A percentile compares a stretch with the other conserved stretches of the same genome.
phyloP scores from a whole-genome alignment of 2,797 vertebrate genomes.

The Darevskia nairensis region DNA sequence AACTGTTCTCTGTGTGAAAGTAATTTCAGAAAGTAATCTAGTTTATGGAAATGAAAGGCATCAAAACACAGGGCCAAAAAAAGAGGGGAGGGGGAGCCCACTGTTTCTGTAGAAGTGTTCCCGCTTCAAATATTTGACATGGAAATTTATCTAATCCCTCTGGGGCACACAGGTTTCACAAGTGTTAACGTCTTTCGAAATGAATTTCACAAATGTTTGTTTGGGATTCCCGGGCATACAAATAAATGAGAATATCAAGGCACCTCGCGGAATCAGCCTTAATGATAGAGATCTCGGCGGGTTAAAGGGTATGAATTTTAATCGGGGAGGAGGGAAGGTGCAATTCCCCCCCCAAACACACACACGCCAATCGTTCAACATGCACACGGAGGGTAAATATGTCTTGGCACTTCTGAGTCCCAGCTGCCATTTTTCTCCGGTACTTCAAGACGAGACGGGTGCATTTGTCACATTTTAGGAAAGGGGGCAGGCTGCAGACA shows the following conservation, averaged over 20 bases:
- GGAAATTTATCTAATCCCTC: constrained; percentile 88
- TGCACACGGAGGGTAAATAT: constrained; percentile 50
- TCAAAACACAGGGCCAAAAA: constrained; percentile 83
- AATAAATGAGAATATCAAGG: constrained; percentile 82
- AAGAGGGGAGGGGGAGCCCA: constrained; percentile 43
- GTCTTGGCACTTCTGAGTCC: constrained; percentile 59
- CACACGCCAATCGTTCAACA: constrained; percentile 41
- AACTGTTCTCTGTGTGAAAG: constrained; percentile 87
- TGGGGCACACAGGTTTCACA: constrained; percentile 82
- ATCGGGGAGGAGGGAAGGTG: constrained; percentile 66
- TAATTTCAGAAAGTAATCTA: constrained; percentile 89
- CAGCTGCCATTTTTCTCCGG: constrained; percentile 44
- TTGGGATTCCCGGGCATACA: constrained; percentile 79
- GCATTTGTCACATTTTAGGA: constrained; percentile 69
- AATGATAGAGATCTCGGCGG: constrained; percentile 79
- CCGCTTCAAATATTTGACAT: constrained; percentile 87
- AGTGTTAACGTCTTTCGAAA: constrained; percentile 87
- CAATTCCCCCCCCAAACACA: constrained; percentile 32
- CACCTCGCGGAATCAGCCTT: constrained; percentile 79
- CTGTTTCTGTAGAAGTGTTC: constrained; percentile 85
- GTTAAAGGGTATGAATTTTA: constrained; percentile 81
- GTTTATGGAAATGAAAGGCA: constrained; percentile 89
- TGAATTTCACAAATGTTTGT: constrained; percentile 88
- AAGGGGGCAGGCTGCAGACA: constrained; percentile 49
- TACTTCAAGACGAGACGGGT: constrained; percentile 61